A percentile compares a stretch with the other conserved stretches of the same genome.
Conservation (phyloP, 2,797 vertebrate genomes). For the Phrynocephalus forsythii region DNA sequence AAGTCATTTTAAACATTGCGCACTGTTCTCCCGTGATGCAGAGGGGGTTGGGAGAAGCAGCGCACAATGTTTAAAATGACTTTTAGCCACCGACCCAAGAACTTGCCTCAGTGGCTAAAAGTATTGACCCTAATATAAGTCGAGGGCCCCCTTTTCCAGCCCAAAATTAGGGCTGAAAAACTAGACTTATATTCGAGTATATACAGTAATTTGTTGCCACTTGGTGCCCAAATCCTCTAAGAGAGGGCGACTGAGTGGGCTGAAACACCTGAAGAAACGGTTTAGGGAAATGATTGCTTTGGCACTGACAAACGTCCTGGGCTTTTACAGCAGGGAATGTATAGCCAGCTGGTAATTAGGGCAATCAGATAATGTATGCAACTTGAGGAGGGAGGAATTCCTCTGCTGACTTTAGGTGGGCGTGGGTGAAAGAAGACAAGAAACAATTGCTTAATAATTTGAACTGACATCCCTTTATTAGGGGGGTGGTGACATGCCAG, state of each 20-base stretch:
- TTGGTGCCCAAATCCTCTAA: not conserved
- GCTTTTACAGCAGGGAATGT: not conserved
- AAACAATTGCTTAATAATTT: constrained; percentile 64
- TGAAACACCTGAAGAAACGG: not conserved
- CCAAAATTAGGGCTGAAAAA: too few relatives aligned
- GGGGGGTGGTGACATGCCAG: constrained; percentile 60
- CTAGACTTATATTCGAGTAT: too few relatives aligned
- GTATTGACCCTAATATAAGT: too few relatives aligned
- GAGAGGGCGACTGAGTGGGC: not conserved
- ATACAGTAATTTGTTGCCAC: too few relatives aligned
- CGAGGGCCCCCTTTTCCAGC: too few relatives aligned
- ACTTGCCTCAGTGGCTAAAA: too few relatives aligned
- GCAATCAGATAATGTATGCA: not conserved
- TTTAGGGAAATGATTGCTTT: not conserved
- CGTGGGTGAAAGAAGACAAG: constrained; percentile 40
- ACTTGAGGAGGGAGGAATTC: constrained; percentile 35
- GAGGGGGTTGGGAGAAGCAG: too few relatives aligned
- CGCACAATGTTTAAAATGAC: too few relatives aligned
- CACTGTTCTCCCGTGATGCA: too few relatives aligned
- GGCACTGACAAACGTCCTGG: not conserved
- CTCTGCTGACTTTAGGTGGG: constrained; percentile 53
- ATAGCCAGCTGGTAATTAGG: not conserved
- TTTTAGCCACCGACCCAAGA: too few relatives aligned
- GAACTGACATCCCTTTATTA: constrained; percentile 67
- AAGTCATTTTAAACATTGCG: too few relatives aligned